Base-by-base conservation (phyloP, 2,888 invertebrate genomes). In the Diaphora mendica region DNA sequence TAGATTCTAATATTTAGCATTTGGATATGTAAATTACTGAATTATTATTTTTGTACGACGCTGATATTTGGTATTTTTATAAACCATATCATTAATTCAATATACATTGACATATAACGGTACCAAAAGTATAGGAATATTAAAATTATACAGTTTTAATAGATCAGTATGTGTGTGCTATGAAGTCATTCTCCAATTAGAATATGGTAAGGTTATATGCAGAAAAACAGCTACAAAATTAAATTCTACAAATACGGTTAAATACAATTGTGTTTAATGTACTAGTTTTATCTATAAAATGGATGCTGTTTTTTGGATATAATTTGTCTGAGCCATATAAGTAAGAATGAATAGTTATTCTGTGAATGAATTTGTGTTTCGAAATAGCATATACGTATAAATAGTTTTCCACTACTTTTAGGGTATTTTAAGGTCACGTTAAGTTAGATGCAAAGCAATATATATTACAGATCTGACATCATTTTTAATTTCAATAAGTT, bases 111-210 rank as follows among this genome's bases (percentile, higher is more conserved):
- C 35, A 68, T n/a, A 69, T 69, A 69, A 59, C 69, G 20, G 69
- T 42, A 69, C 51, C 71, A 71, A 72, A 71, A 73, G 51, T 68
- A 48, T 68, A 51, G 23, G 9, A n/a, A n/a, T 39, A 59, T 62
- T 35, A 62, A 39, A 64, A 64, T 48, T 68, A 44, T 66, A 70
- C 65, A 59, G 69, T 69, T 66, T 65, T 73, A 68, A 65, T 65
- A 65, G 30, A 73, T 51, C 68, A 69, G 59, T 30, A 30, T 69
- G 2, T 69, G 42, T 39, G 20, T 35, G 23, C 20, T 33, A 20
- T 69, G 59, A 70, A 44, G 62, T 72, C 72, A 70, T 66, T 64
- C 42, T 33, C 33, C 33, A 70, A 66, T 65, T 73, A 68, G 17
- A 68, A 68, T 42, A 42, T 20, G 9, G n/a, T 26, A 65, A 73